A percentile compares a stretch with the other conserved stretches of the same genome.
Evolutionary conservation across 2,113 vertebrate genomes (phyloP).

Genomic region (Mola mola): DNA sequence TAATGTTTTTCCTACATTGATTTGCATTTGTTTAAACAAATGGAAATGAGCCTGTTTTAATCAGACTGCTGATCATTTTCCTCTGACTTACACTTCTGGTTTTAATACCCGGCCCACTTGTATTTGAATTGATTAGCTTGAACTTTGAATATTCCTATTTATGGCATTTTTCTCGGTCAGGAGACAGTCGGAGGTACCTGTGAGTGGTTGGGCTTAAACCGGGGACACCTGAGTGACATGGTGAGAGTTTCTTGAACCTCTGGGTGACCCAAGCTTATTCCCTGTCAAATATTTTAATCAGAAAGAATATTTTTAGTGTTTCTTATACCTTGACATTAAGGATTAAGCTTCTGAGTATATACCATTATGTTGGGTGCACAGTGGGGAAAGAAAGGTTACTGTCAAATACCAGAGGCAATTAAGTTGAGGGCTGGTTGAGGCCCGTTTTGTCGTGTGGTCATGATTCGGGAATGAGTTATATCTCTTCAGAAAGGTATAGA

Average conservation of each 20-base stretch:
- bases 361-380: not conserved
- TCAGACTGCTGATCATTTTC: no score
- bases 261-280: not conserved
- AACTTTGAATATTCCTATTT: no score
- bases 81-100: not conserved
- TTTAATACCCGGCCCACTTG: not conserved
- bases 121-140: no score
- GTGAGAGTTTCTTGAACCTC: not conserved
- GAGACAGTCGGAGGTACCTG: no score
- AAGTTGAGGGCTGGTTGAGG: not conserved
- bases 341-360: not conserved
- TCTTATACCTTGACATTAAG: not conserved
- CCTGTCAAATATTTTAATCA: slow-evolving; percentile 17
- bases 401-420: slow-evolving; percentile 11
- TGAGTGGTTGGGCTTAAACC: slow-evolving; percentile 3
- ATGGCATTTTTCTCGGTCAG: no score
- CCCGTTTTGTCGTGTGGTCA: slow-evolving; percentile 13
- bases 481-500: slow-evolving; percentile 10
- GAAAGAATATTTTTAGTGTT: not conserved
- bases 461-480: slow-evolving; percentile 35
- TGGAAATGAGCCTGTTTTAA: no score
- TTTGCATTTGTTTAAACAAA: no score
- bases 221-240: not conserved
- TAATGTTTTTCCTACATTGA: no score
- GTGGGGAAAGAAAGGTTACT: not conserved